Conservation (phyloP, 2,888 invertebrate species). For the Drosophila diplacantha region DNA sequence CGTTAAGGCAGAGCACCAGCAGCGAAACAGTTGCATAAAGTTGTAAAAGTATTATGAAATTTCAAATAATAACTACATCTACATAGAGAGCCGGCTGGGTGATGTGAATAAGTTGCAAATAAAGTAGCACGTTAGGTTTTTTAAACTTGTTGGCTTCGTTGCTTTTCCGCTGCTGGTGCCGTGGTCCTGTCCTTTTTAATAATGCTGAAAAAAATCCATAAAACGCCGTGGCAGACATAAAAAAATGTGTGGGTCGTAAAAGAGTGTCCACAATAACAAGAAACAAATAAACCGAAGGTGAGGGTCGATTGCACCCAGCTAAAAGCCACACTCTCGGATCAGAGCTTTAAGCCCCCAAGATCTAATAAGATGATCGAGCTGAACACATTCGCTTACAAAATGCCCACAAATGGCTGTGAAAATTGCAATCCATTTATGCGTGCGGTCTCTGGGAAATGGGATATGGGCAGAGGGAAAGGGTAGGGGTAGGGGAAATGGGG, state of each 20-base stretch:
- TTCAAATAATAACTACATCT: slow-evolving; percentile 69
- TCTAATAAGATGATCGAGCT: slow-evolving; percentile 45
- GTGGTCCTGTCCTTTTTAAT: slow-evolving; percentile 44
- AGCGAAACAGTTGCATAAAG: slow-evolving; percentile 62
- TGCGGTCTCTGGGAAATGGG: slow-evolving; percentile 7
- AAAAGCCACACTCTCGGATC: slow-evolving; percentile 15
- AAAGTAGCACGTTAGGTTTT: slow-evolving; percentile 51
- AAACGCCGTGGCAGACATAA: slow-evolving; percentile 63
- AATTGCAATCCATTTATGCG: slow-evolving; percentile 44
- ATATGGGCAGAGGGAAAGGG: not conserved
- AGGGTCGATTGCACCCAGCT: slow-evolving; percentile 8
- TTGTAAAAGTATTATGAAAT: slow-evolving; percentile 71
- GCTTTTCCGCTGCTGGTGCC: slow-evolving; percentile 6
- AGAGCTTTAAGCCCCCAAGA: slow-evolving; percentile 3
- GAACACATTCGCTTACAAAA: slow-evolving; percentile 31
- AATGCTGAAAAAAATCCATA: slow-evolving; percentile 60
- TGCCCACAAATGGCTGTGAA: slow-evolving; percentile 45
- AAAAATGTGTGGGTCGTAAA: slow-evolving; percentile 58
- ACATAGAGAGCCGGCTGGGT: slow-evolving; percentile 33
- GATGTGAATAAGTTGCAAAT: slow-evolving; percentile 61
- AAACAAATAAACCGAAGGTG: slow-evolving; percentile 22
- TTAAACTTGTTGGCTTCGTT: slow-evolving; percentile 29
- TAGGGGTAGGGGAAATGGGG: not conserved
- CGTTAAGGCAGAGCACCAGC: slow-evolving; percentile 57
- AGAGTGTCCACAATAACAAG: slow-evolving; percentile 24